Evolutionary conservation across 2,797 vertebrate genomes (phyloP), one percentile per base, ranked within the genome.

Genomic region (Poeciliopsis paucimaculata): DNA sequence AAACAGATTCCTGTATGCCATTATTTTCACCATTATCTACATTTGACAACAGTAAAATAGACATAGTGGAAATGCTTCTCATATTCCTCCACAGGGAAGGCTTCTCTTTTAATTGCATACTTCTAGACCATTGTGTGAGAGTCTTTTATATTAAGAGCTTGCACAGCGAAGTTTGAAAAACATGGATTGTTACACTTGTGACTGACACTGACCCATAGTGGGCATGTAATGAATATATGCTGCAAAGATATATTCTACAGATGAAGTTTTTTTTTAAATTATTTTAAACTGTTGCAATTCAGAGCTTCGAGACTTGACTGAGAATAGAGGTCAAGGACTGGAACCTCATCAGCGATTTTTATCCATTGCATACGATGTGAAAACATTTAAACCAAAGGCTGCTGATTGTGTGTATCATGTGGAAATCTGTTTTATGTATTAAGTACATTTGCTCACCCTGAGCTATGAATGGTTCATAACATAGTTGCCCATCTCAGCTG

Each of bases 1-100:
- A 82, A 76, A 72, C 26, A 1, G 7, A 57, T 70, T 81, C 41
- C 77, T 77, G 68, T 13, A 10, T 47, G 53, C 26, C 43, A 12
- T 6, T 23, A 18, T 75, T 15, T 45, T 79, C 23, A 36, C 66
- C 57, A 36, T 41, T 47, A 18, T 43, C 6, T 72, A 12, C n/a
- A 46, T 80, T 77, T 45, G 43, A 72, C 43, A 72, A 28, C 68
- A 46, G 26, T 16, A 46, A n/a, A 72, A 72, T 28, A 4, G n/a
- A 46, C n/a, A 72, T 45, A 9, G 41, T 28, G 12, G 15, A 72
- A 72, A 72, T 46, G 12, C 43, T 72, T 28, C 41, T 45, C 43
- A 72, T 45, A 72, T 46, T 72, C n/a, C 68, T 16, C 41, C 68
- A 46, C 15, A 46, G 41, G 46, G 26, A 72, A 31, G 43, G 16